These are phyloP conservation scores for Trypoxylus dichotomus DNA, from an alignment of 1,140 invertebrate genomes.

Conservation along the genomic window DNA sequence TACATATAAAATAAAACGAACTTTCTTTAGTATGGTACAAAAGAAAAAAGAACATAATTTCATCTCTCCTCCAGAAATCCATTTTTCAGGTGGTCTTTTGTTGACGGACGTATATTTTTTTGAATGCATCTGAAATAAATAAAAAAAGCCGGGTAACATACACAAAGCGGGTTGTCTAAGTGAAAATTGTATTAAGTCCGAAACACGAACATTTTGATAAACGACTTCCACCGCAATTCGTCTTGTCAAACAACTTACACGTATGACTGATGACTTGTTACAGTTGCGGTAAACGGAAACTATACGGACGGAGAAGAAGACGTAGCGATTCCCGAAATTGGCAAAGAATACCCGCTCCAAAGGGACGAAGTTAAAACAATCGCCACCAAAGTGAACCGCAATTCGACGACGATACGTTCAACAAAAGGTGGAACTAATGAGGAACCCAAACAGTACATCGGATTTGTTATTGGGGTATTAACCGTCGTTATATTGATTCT, in stretches of 20 bases:
- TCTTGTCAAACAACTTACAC: conserved; percentile 18
- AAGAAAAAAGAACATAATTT: neutral
- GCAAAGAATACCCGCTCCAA: conserved; percentile 66
- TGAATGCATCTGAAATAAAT: conserved; percentile 12
- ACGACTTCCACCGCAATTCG: conserved; percentile 20
- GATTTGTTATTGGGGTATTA: conserved; percentile 75
- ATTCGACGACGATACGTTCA: conserved; percentile 33
- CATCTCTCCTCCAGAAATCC: neutral
- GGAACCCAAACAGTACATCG: conserved; percentile 65
- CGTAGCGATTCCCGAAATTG: conserved; percentile 46
- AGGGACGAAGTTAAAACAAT: conserved; percentile 69
- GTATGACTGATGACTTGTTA: conserved; percentile 34
- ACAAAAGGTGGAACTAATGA: conserved; percentile 47
- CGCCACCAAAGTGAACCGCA: conserved; percentile 58
- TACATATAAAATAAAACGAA: too few relatives aligned
- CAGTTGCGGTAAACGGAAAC: conserved; percentile 69
- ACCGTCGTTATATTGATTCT: conserved; percentile 73
- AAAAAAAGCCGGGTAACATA: neutral
- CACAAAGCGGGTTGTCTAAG: conserved; percentile 21
- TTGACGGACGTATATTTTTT: conserved; percentile 13
- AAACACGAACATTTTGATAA: conserved; percentile 23
- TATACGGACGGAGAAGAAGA: conserved; percentile 67
- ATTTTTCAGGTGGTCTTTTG: conserved; percentile 7
- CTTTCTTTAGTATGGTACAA: too few relatives aligned
- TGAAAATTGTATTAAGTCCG: conserved; percentile 24